Base-by-base conservation (phyloP, 2,113 vertebrate species). In the Mohoua ochrocephala region DNA sequence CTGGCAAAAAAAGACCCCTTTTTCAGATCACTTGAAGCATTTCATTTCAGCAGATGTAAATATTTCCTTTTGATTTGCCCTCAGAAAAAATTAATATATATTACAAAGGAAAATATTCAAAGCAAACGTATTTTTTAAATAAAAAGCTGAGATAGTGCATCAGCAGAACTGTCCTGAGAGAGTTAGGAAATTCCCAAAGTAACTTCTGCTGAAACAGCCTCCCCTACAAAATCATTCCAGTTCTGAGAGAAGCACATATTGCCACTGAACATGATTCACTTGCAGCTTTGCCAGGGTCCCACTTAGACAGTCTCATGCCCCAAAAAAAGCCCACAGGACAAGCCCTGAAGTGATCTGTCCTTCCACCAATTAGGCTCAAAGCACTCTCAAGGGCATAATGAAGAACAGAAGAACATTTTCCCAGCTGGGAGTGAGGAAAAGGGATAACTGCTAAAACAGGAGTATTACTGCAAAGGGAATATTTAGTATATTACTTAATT, bases 41-140 rank as follows among this genome's bases (percentile, higher is more conserved):
- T 95, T 83, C 27, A 61, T 87, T 77, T 90, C 85, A 80, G 79
- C 68, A 93, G 95, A 93, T 74, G 91, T 93, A 95, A 96, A 95
- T 96, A 94, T 93, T 97, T 93, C 88, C 31, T 87, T 94, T 74
- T 85, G 82, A 91, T 95, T 80, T 87, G 50, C 61, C 53, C 64
- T 67, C 42, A 77, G 80, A 93, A 94, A 90, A 80, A 74, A 5
- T 3, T 73, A 81, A 59, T 82, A 67, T 78, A n/a, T 85, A 69
- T 81, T 70, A 86, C 54, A 87, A 94, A 96, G 50, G 59, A 93
- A 94, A 88, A 88, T 47, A 93, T 39, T 93, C 87, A 91, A 91
- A 90, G 79, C 33, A 50, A 77, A 52, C 0, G 2, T 83, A 37
- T 85, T 86, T 96, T 94, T 59, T 10, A 93, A 96, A 80, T 41